A percentile compares a stretch with the other conserved stretches of the same genome.
Evolutionary conservation across 2,113 vertebrate species (phyloP).

Genomic region (Chaetodon trifascialis): DNA sequence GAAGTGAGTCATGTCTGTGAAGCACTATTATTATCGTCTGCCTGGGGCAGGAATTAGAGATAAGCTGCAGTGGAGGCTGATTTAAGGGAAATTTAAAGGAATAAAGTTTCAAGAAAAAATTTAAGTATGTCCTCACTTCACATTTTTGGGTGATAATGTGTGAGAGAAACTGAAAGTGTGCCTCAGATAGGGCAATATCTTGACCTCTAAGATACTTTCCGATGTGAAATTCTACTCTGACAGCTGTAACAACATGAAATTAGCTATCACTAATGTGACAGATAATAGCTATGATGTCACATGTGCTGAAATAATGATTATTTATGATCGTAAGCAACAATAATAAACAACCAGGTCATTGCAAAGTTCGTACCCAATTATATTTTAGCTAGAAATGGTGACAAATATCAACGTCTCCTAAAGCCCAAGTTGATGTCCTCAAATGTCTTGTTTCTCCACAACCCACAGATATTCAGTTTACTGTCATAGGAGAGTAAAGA

Average conservation of each 20-base stretch:
- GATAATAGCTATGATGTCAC: neutral
- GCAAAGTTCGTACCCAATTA: neutral
- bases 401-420: no score
- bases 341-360: neutral
- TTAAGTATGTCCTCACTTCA: neutral
- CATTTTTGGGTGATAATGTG: slow-evolving; percentile 15
- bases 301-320: neutral
- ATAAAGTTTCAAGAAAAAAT: neutral
- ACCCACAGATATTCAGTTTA: no score
- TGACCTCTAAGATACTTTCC: neutral
- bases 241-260: neutral
- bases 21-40: slow-evolving; percentile 68
- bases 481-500: no score
- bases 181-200: neutral
- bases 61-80: slow-evolving; percentile 56
- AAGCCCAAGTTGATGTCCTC: no score
- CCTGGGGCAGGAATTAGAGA: slow-evolving; percentile 52
- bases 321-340: neutral
- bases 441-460: no score
- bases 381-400: neutral
- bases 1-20: slow-evolving; percentile 74
- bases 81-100: slow-evolving; percentile 34
- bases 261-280: neutral
- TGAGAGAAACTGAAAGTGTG: neutral
- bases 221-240: neutral